Base-by-base conservation (phyloP, 1,140 invertebrate species). In the Rhizoglyphus robini region DNA sequence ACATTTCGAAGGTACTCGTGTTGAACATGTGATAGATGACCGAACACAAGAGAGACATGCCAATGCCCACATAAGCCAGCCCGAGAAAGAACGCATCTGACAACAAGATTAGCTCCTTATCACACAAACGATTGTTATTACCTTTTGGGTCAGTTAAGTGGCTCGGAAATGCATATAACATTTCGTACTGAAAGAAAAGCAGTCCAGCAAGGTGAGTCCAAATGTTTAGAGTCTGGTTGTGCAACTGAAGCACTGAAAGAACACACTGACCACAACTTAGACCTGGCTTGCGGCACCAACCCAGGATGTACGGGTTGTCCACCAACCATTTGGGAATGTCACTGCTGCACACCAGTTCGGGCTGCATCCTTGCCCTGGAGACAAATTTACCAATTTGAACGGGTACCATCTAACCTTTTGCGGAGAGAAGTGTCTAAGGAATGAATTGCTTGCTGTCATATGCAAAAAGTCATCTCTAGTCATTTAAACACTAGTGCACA, bases 1-100 rank as follows among this genome's bases (percentile, higher is more conserved):
- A 30, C 2, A 4, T 5, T 46, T 60, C 58, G 29, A 29, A 60
- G 13, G 15, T n/a, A 46, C 58, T n/a, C 15, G 23, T 51, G 29
- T 60, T 60, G 58, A 60, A 60, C n/a, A 46, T 32, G 29, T 60
- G 58, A 60, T 60, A 60, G 13, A 60, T 3, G 2, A 60, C 27
- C 2, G 58, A 60, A 27, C 58, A 60, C 15, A 29, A 27, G 36
- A 25, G 36, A 2, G 32, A 60, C 15, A 60, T 60, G 11, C 15
- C 15, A 2, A 60, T 60, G 27, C 58, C 58, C 15, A 29, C 25
- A 27, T 32, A 60, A 1, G 58, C 27, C 23, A 46, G 13, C 3
- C 8, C 13, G 13, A 60, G 13, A 32, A 60, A 60, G 13, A 60
- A 23, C 11, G 13, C 29, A 60, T 60, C 58, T 60, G 58, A 59